Percentiles rank a stretch among this genome's conserved stretches.
Evolutionary conservation across 2,888 invertebrate species (phyloP).

Genomic region (Aquatica leii): DNA sequence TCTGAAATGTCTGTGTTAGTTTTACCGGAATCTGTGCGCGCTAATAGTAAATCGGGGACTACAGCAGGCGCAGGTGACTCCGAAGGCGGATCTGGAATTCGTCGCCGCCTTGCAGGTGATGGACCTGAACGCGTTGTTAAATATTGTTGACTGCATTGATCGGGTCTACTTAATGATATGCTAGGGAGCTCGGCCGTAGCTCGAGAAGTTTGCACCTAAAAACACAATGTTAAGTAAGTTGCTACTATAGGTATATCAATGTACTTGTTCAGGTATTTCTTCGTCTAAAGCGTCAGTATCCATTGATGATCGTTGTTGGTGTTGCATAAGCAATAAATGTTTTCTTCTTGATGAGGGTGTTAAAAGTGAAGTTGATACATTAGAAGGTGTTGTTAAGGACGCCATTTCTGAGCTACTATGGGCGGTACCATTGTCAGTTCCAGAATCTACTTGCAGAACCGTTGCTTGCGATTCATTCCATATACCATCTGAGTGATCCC

Average conservation of each 20-base stretch:
- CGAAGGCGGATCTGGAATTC: slow-evolving; percentile 43
- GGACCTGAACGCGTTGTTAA: slow-evolving; percentile 43
- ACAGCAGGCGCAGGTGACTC: slow-evolving; percentile 56
- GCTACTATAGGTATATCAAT: too few species aligned
- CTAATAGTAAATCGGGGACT: slow-evolving; percentile 64
- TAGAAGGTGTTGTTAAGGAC: slow-evolving; percentile 63
- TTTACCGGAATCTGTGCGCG: slow-evolving; percentile 76
- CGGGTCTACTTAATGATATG: slow-evolving; percentile 43
- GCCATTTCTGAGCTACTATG: slow-evolving; percentile 63
- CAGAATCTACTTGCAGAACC: slow-evolving; percentile 78
- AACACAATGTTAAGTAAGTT: too few species aligned
- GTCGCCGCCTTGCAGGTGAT: slow-evolving; percentile 44
- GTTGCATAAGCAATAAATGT: slow-evolving; percentile 78
- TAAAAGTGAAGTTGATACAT: slow-evolving; percentile 68
- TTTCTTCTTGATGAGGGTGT: slow-evolving; percentile 83
- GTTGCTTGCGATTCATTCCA: slow-evolving; percentile 92
- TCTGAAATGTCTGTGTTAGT: slow-evolving; percentile 84
- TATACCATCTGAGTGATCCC: slow-evolving; percentile 86
- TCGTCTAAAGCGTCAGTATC: slow-evolving; percentile 84
- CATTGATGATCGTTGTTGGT: slow-evolving; percentile 86
- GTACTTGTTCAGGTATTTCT: slow-evolving; percentile 71
- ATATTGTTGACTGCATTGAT: slow-evolving; percentile 44
- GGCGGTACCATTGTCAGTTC: slow-evolving; percentile 71
- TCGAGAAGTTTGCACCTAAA: slow-evolving; percentile 39
- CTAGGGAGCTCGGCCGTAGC: slow-evolving; percentile 39